Percentiles rank a stretch among this genome's conserved stretches.
phyloP scores from a whole-genome alignment of 2,888 invertebrate species.

The Scaptomyza flava region DNA sequence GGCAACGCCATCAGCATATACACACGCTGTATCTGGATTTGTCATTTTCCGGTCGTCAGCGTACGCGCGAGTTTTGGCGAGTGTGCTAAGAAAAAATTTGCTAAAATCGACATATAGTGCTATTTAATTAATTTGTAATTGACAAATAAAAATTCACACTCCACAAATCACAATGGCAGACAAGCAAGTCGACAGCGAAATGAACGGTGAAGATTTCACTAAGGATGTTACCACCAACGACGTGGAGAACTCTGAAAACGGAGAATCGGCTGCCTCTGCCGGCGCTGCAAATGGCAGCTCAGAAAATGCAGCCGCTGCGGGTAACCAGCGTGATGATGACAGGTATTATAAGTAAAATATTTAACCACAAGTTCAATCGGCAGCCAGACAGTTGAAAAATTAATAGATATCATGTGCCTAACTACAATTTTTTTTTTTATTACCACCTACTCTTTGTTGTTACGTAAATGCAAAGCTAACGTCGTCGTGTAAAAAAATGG shows the following conservation, averaged over 20 bases:
- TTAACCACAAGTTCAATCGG: conserved; percentile 21
- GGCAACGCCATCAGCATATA: conserved; percentile 65
- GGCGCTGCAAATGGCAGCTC: conserved; percentile 83
- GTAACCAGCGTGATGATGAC: conserved; percentile 89
- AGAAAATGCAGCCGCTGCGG: conserved; percentile 60
- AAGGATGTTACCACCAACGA: conserved; percentile 88
- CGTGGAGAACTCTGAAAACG: conserved; percentile 86
- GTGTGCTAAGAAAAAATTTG: conserved; percentile 65
- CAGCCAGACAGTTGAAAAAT: conserved; percentile 21
- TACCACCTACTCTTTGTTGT: conserved; percentile 64
- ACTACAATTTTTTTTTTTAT: conserved; percentile 54
- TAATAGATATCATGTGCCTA: conserved; percentile 66
- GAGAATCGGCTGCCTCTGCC: conserved; percentile 85
- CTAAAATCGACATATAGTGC: conserved; percentile 52
- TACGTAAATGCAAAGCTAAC: conserved; percentile 79
- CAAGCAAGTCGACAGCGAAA: conserved; percentile 87
- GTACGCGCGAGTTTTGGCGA: conserved; percentile 78
- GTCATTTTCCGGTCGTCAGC: conserved; percentile 84
- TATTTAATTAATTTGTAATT: conserved; percentile 61
- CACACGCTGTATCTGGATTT: conserved; percentile 70
- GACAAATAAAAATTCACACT: conserved; percentile 45
- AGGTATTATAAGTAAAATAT: conserved; percentile 86
- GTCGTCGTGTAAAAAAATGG: conserved; percentile 67
- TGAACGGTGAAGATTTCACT: conserved; percentile 93
- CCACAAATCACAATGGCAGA: conserved; percentile 85